A percentile compares a stretch with the other conserved stretches of the same genome.
Evolutionary conservation across 2,888 invertebrate genomes (phyloP).

Genomic region (Drosophila gaucha): DNA sequence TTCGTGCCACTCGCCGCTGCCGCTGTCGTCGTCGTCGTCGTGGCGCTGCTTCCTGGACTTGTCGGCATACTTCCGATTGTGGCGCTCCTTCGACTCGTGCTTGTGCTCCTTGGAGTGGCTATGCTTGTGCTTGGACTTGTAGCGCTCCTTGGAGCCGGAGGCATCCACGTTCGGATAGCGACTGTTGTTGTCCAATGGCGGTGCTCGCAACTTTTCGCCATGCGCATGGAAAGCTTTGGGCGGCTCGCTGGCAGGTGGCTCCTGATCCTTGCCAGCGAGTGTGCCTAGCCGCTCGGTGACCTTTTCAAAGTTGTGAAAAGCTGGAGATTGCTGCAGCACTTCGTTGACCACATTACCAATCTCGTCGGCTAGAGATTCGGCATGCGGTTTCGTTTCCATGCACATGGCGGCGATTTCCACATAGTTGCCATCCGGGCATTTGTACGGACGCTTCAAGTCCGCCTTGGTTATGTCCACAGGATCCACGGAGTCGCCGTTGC

Average conservation of each 20-base stretch:
- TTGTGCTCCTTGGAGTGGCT: conserved; percentile 17
- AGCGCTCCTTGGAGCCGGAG: conserved; percentile 1
- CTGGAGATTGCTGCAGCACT: conserved; percentile 62
- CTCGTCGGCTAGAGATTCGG: conserved; percentile 64
- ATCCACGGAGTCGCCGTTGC: conserved; percentile 69
- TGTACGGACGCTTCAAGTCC: conserved; percentile 72
- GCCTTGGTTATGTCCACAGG: conserved; percentile 67
- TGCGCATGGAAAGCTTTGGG: conserved; percentile 23
- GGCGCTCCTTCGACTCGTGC: conserved; percentile 51
- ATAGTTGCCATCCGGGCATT: conserved; percentile 73
- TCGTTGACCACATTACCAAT: conserved; percentile 65
- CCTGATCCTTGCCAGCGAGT: conserved; percentile 22
- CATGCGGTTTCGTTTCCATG: conserved; percentile 56
- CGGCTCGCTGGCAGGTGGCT: conserved; percentile 6
- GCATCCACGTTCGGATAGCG: not conserved
- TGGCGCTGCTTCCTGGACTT: conserved; percentile 31
- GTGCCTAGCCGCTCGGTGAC: conserved; percentile 65
- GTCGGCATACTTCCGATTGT: conserved; percentile 22
- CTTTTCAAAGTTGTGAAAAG: conserved; percentile 65
- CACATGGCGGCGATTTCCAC: conserved; percentile 80
- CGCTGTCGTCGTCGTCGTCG: conserved; percentile 42
- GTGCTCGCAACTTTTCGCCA: conserved; percentile 1
- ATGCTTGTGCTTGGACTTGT: conserved; percentile 51
- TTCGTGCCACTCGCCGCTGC: conserved; percentile 79
- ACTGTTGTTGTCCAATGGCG: not conserved